Percentiles rank a stretch among this genome's conserved stretches.
Conservation (phyloP, 2,113 vertebrate genomes). For the Crocuta crocuta region DNA sequence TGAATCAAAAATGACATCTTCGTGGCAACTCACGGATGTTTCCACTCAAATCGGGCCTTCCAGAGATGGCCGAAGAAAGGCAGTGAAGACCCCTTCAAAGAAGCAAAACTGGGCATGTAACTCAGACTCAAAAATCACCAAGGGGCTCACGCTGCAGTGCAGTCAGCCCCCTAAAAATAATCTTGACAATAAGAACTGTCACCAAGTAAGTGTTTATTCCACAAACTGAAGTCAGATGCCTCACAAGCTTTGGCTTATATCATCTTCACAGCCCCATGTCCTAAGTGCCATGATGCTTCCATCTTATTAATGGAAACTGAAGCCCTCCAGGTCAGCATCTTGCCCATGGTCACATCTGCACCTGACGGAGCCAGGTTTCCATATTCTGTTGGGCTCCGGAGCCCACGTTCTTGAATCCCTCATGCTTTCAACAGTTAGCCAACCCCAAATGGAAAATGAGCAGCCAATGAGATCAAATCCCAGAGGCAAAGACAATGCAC, state of each 20-base stretch:
- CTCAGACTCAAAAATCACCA: background rate
- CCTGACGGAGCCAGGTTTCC: background rate
- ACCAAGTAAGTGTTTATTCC: background rate
- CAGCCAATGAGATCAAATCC: background rate
- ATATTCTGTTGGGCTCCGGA: background rate
- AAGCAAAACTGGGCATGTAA: background rate
- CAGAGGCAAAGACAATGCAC: background rate
- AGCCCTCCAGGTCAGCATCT: background rate
- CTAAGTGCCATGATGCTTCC: background rate
- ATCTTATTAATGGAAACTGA: background rate
- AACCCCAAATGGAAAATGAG: background rate
- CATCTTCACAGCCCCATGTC: background rate
- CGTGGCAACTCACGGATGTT: constrained; percentile 20
- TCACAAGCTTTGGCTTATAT: accelerated
- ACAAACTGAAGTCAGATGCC: background rate
- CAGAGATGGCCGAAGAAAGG: background rate
- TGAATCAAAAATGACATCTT: constrained; percentile 66
- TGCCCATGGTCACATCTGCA: background rate
- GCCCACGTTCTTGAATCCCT: background rate
- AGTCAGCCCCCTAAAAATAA: background rate
- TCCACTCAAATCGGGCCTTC: background rate
- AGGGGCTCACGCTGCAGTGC: background rate
- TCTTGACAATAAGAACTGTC: background rate
- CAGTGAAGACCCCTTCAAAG: background rate
- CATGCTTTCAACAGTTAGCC: background rate